phyloP scores from a whole-genome alignment of 2,888 invertebrate genomes.

The Entomobrya multifasciata region DNA sequence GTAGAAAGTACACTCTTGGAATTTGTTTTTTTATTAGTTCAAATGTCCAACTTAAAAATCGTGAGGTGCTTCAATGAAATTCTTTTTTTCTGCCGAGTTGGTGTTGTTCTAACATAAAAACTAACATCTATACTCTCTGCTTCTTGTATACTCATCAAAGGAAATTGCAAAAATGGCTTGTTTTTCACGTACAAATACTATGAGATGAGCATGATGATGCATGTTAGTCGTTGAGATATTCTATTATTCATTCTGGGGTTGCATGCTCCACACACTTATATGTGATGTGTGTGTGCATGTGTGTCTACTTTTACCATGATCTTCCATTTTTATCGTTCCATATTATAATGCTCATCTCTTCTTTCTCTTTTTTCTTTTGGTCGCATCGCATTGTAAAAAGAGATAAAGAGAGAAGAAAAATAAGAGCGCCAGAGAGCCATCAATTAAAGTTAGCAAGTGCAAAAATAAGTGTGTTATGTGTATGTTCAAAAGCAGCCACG shows the following conservation, averaged over 20 bases:
- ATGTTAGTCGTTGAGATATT: not conserved
- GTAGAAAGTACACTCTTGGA: constrained; percentile 25
- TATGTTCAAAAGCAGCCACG: constrained; percentile 57
- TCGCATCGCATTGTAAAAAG: not conserved
- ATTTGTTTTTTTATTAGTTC: not conserved
- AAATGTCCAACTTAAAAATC: no score
- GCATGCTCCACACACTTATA: constrained; percentile 5
- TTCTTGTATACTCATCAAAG: constrained; percentile 31
- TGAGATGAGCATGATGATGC: not conserved
- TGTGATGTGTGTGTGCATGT: no score
- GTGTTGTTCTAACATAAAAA: no score
- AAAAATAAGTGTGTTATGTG: not conserved
- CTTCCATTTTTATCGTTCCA: not conserved
- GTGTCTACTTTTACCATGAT: constrained; percentile 22
- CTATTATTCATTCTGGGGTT: constrained; percentile 7
- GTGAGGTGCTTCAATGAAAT: constrained; percentile 11
- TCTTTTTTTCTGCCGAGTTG: no score
- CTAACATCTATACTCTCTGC: no score
- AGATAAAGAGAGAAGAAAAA: constrained; percentile 14
- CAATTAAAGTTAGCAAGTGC: constrained; percentile 60
- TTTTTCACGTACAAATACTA: not conserved
- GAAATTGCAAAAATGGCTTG: constrained; percentile 33
- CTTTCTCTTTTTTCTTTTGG: not conserved
- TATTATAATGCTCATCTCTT: constrained; percentile 8
- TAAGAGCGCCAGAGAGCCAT: constrained; percentile 51